Base-by-base conservation (phyloP, 2,888 invertebrate species). In the Temnothorax ravouxi region DNA sequence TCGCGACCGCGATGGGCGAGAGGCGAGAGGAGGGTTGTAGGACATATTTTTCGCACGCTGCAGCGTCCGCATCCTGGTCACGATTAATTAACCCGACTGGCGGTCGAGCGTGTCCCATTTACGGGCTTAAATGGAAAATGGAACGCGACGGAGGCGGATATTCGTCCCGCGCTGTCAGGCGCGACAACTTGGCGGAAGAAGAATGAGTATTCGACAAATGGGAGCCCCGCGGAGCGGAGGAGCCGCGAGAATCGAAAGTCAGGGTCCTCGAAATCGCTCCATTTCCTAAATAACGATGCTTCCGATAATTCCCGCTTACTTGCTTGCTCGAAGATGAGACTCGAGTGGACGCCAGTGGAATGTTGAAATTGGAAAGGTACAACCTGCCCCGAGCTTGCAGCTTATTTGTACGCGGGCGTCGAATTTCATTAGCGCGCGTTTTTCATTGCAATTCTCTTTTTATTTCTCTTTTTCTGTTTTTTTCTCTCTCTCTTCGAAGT, bases 51-150 rank as follows among this genome's bases (percentile, higher is more conserved):
- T 88, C 85, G 83, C 85, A 76, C 83, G 79, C 34, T 64, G 83
- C 52, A 25, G 3, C 74, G 41, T 71, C 82, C 83, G 79, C 89
- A 84, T 88, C 82, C 84, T 85, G 62, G 85, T 83, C 84, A 77
- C 85, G 88, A 88, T 86, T 87, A 88, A 88, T 89, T 89, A 89
- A 86, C 88, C 56, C 84, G 69, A 80, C 79, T 80, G 76, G 79
- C 84, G 83, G 66, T 79, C 82, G 64, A 85, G 85, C 88, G 86
- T 88, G 88, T 83, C 85, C 86, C 71, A 88, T 89, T 88, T 89
- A 84, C 86, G 47, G 71, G 74, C 59, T 85, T 85, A 86, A 89
- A 88, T 85, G 80, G 84, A 88, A 89, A 87, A 89, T 88, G 69
- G 88, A 83, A 85, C 88, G 84, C 52, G 54, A 52, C 71, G 75